Evolutionary conservation across 2,888 invertebrate genomes (phyloP).

Genomic region (Lepeophtheirus nordmannii): DNA sequence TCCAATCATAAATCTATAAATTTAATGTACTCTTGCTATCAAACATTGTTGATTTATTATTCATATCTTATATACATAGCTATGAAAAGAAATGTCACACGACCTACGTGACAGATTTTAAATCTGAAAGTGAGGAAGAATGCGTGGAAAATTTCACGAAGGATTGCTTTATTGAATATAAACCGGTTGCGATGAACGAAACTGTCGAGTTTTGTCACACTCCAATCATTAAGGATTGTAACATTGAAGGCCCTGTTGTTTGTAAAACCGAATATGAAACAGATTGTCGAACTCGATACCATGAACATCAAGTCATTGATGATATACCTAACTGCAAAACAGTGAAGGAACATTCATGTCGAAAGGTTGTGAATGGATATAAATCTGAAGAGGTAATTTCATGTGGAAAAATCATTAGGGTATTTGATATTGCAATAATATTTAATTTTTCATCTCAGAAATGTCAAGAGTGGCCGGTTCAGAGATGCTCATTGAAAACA

Average conservation of each 20-base stretch:
- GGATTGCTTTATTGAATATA: conserved; percentile 21
- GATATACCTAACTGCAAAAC: conserved; percentile 16
- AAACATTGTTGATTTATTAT: not conserved
- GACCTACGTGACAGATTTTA: conserved; percentile 16
- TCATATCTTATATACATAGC: conserved; percentile 2
- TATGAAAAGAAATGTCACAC: conserved; percentile 20
- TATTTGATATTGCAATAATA: not conserved
- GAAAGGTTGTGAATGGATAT: not conserved
- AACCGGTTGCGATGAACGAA: conserved; percentile 20
- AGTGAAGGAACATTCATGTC: conserved; percentile 1
- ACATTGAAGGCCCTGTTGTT: conserved; percentile 14
- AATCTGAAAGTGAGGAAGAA: conserved; percentile 22
- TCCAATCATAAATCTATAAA: no score
- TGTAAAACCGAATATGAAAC: conserved; percentile 23
- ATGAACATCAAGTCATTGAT: conserved; percentile 19
- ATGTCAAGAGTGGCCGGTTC: conserved; percentile 15
- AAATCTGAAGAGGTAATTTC: conserved; percentile 2
- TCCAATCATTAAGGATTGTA: conserved; percentile 17
- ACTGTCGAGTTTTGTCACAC: conserved; percentile 22
- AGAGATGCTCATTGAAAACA: not conserved
- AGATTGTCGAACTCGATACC: conserved; percentile 15
- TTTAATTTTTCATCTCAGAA: not conserved
- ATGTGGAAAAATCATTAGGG: not conserved
- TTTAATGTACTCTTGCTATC: no score
- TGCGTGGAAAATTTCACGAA: conserved; percentile 24